phyloP scores from a whole-genome alignment of 2,888 invertebrate species.

The Habrosyne pyritoides region DNA sequence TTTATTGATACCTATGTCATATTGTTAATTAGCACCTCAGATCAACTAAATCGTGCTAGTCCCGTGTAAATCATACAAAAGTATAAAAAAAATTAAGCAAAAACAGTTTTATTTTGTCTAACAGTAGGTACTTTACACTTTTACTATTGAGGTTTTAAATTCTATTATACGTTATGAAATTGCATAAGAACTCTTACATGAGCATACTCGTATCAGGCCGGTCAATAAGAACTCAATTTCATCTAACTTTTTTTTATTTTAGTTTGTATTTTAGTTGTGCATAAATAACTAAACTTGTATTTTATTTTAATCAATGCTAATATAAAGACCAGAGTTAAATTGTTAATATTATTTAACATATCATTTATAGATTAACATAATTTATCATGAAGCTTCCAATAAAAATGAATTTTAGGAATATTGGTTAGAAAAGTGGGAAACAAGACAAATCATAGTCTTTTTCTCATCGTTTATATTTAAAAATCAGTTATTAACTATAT shows the following conservation, averaged over 20 bases:
- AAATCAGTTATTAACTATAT: no score
- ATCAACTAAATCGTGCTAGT: background rate
- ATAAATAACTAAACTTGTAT: background rate
- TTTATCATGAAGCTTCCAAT: constrained; percentile 4
- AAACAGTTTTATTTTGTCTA: background rate
- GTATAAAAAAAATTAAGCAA: background rate
- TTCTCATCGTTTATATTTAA: no score
- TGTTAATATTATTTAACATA: background rate
- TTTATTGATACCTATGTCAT: no score
- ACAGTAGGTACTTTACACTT: background rate
- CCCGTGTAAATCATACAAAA: background rate
- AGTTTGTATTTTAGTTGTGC: no score
- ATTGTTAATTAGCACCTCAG: no score
- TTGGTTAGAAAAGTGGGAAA: no score
- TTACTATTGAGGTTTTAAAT: background rate
- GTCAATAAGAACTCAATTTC: background rate
- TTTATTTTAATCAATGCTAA: constrained; percentile 2
- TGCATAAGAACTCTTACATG: no score
- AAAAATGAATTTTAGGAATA: background rate
- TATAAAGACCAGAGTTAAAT: background rate
- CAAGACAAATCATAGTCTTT: no score
- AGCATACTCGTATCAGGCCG: no score
- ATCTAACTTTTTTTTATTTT: background rate
- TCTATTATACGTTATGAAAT: background rate
- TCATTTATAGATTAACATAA: background rate